A percentile compares a stretch with the other conserved stretches of the same genome.
Conservation (phyloP, 2,888 invertebrate genomes). For the Fragum fragum region DNA sequence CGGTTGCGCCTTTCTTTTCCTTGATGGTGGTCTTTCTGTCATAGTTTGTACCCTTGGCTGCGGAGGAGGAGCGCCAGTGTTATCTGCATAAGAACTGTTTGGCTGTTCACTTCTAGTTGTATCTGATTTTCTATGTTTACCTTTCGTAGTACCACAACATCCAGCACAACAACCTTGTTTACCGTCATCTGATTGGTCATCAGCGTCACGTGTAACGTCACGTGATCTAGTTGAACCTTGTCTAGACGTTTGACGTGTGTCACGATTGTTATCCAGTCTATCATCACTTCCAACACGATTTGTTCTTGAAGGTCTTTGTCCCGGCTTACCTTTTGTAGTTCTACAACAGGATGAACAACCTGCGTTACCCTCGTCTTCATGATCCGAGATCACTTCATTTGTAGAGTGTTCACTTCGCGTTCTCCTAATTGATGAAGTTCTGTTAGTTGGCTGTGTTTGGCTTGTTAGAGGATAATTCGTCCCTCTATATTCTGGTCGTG, state of each 20-base stretch:
- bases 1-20: background rate
- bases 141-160: conserved; percentile 4
- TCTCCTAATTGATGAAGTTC: background rate
- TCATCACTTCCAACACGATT: conserved; percentile 8
- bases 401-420: background rate
- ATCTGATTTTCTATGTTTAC: background rate
- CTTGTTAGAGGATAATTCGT: no score
- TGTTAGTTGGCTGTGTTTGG: background rate
- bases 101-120: background rate
- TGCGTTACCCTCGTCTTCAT: background rate
- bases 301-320: background rate
- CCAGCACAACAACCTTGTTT: conserved; percentile 10
- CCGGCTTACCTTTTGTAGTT: conserved; percentile 1
- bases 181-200: background rate
- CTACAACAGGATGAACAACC: conserved; percentile 5
- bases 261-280: background rate
- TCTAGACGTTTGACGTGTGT: no score
- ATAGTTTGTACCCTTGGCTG: no score
- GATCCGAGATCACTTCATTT: background rate
- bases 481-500: no score
- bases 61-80: background rate
- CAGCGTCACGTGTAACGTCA: background rate
- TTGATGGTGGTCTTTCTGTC: background rate
- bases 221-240: background rate
- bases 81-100: background rate